These are phyloP conservation scores for Pseudomyrmex dendroicus DNA, from an alignment of 1,140 invertebrate species.

Conservation along the genomic window DNA sequence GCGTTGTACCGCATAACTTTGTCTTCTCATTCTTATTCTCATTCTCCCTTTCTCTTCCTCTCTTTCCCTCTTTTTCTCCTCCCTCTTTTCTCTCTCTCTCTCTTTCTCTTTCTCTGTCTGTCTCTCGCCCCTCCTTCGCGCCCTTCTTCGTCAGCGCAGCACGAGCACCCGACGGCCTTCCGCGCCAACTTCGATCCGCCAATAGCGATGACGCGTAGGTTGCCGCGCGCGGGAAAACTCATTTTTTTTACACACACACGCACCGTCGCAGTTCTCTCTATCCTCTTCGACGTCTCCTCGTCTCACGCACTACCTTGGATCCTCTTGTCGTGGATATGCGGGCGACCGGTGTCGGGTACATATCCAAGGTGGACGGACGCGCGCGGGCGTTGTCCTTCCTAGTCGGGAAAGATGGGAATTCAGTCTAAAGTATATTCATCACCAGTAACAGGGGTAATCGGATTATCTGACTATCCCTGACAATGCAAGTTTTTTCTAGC, in stretches of 20 bases:
- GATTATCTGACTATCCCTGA: conserved; percentile 52
- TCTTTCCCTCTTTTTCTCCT: conserved; percentile 17
- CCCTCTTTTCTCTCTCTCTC: background rate
- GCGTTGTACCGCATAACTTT: conserved; percentile 23
- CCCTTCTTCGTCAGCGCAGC: conserved; percentile 49
- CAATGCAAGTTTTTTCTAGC: conserved; percentile 60
- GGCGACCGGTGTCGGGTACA: conserved; percentile 53
- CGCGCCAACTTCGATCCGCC: conserved; percentile 72
- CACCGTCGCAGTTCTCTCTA: conserved; percentile 26
- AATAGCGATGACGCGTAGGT: conserved; percentile 68
- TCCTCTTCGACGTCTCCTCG: no score
- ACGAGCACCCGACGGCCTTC: conserved; percentile 73
- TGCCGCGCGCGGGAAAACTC: conserved; percentile 80
- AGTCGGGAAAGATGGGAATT: conserved; percentile 63
- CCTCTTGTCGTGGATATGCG: conserved; percentile 36
- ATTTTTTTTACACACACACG: conserved; percentile 65
- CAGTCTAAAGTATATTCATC: conserved; percentile 49
- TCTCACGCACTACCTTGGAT: background rate
- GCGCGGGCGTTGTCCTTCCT: conserved; percentile 30
- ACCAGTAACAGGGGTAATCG: conserved; percentile 49
- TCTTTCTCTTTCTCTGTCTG: conserved; percentile 3
- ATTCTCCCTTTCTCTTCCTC: background rate
- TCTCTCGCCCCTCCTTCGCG: background rate
- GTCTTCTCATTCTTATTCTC: conserved; percentile 21
- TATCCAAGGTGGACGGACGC: conserved; percentile 41